Base-by-base conservation (phyloP, 2,797 vertebrate species). In the Emydoidea blandingii region DNA sequence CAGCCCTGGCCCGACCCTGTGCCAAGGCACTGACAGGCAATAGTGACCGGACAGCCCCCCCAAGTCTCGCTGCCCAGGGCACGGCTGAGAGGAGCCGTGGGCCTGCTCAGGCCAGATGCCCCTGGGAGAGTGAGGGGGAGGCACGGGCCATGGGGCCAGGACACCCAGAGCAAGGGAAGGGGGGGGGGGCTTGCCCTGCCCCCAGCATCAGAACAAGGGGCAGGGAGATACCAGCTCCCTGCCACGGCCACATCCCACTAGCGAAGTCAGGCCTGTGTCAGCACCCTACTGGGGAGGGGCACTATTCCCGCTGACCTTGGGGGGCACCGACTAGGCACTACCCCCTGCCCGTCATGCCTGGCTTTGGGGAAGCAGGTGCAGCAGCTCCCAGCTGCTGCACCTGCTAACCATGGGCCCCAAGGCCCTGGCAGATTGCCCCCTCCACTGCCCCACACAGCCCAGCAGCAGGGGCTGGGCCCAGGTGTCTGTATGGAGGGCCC, bases 401-500 rank as follows among this genome's bases (percentile, higher is more conserved):
- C 34, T 9, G 19, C 9, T 10, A 41, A n/a, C 19, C 10, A 21
- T 1, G 10, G 65, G 87, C 14, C 68, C 82, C 79, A 62, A 37
- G 52, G 81, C 95, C 91, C 94, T 90, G 90, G 86, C 65, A 41
- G n/a, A 23, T 11, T 41, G n/a, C 16, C 65, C 31, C n/a, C 62
- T n/a, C 62, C 34, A n/a, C 34, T 57, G 56, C 56, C 56, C 27
- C 34, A n/a, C 59, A 2, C 34, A n/a, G 34, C 29, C 29, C 57
- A 31, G 9, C 65, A 68, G 9, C 65, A 37, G 34, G 27, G 57
- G 27, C 19, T 37, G 65, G 4, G 34, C 62, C 31, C 16, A 18
- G 62, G 18, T n/a, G 7, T 21, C 62, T 19, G 62, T 10, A 23
- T 12, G n/a, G n/a, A 68, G 34, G 10, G 19, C 5, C 49, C 78